These are phyloP conservation scores for Pteropus alecto DNA, from an alignment of 2,113 vertebrate species.

Conservation along the genomic window DNA sequence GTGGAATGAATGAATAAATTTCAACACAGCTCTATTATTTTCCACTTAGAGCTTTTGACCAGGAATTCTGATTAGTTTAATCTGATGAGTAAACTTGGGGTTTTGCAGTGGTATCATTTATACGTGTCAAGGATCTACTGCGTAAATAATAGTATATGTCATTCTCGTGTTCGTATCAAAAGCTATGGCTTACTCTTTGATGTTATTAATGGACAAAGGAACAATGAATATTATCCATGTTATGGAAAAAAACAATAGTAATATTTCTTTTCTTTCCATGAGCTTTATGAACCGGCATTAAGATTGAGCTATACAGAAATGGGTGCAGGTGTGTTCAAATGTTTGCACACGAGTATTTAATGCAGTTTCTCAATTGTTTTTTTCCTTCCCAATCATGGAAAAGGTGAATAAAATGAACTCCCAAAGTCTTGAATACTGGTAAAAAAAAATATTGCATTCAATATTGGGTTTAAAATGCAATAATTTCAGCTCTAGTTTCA, in stretches of 20 bases:
- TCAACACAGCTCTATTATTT: slow-evolving; percentile 4
- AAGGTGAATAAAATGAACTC: not conserved
- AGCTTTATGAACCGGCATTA: not conserved
- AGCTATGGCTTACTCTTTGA: not conserved
- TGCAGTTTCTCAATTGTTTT: not conserved
- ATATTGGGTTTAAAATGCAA: not conserved
- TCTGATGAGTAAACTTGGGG: not conserved
- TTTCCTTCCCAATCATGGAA: not conserved
- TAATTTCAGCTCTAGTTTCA: not conserved
- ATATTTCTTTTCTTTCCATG: not conserved
- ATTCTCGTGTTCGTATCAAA: not conserved
- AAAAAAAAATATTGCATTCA: not conserved
- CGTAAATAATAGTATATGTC: not conserved
- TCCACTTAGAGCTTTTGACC: not conserved
- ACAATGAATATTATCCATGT: not conserved
- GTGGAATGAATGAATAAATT: not conserved
- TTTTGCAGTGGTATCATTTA: not conserved
- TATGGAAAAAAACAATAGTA: not conserved
- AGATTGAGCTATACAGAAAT: not conserved
- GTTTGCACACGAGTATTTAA: not conserved
- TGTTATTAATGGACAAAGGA: not conserved
- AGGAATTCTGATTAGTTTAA: not conserved
- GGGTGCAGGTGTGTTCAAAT: not conserved
- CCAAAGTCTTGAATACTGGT: not conserved
- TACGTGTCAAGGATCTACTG: not conserved